Base-by-base conservation (phyloP, 2,797 vertebrate genomes). In the Amphiprion clarkii region DNA sequence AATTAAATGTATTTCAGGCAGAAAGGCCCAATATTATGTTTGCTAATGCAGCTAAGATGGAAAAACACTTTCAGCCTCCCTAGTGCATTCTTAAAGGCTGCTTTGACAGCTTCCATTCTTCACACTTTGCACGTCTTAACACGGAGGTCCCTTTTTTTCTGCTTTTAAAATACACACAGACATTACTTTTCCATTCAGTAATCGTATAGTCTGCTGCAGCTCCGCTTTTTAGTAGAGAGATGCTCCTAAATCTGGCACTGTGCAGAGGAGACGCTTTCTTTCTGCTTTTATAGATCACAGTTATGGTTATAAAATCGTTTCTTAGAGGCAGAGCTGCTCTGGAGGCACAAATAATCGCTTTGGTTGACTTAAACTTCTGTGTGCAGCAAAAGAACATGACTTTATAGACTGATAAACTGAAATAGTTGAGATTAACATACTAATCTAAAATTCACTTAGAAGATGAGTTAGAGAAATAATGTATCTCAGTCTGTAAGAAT, bases 31-130 rank as follows among this genome's bases (percentile, higher is more conserved):
- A 42, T 40, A 64, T 69, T 71, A 25, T 76, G 55, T 57, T 80
- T 81, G 65, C 65, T 87, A 63, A 46, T 75, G 29, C 44, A 65
- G 0, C 55, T 70, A 53, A 62, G 40, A 82, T 81, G 76, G 81
- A 87, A 88, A 91, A 87, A 31, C 67, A 69, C 75, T 78, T 71
- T 53, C 12, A 49, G 31, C 60, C 58, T 69, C 19, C 33, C 27
- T 3, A 62, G 74, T 60, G 76, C 53, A 8, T 64, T 81, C 63
- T 63, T 19, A 61, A 60, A 79, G 36, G 39, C 46, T 82, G 68
- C 82, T 88, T 84, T 89, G 79, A 83, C 83, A 84, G 70, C 61
- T 86, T 80, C 71, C 58, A 79, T 51, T 80, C 71, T 82, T 87
- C 69, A 70, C 70, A 66, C 83, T 65, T 81, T 64, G 56, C 82